Evolutionary conservation across 2,888 invertebrate species (phyloP).

Genomic region (Tetropium fuscum): DNA sequence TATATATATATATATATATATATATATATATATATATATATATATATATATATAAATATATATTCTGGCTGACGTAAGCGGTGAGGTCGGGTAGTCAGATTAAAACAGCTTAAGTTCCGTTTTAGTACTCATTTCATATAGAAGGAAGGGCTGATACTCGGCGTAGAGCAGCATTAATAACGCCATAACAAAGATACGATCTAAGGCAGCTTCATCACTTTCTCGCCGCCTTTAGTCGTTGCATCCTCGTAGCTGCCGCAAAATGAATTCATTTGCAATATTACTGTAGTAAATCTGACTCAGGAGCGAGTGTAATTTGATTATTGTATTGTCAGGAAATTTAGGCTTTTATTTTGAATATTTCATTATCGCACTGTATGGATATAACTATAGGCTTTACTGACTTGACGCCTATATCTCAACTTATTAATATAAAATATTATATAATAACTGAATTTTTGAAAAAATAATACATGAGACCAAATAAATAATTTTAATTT

Average conservation of each 20-base stretch:
- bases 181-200: slow-evolving; percentile 42
- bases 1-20: no score
- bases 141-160: slow-evolving; percentile 40
- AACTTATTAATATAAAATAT: no score
- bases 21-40: no score
- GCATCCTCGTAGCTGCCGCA: slow-evolving; percentile 22
- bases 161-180: slow-evolving; percentile 44
- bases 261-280: slow-evolving; percentile 27
- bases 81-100: slow-evolving; percentile 47
- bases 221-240: slow-evolving; percentile 21
- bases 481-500: no score
- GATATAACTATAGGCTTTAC: no score
- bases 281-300: slow-evolving; percentile 16
- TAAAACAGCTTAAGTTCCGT: slow-evolving; percentile 53
- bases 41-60: no score
- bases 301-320: slow-evolving; percentile 3
- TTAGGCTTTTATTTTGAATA: background rate
- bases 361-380: no score
- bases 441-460: no score
- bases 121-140: slow-evolving; percentile 52
- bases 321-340: background rate
- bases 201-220: slow-evolving; percentile 37
- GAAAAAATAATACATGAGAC: no score
- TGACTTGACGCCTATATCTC: no score
- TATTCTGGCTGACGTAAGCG: slow-evolving; percentile 45